A percentile compares a stretch with the other conserved stretches of the same genome.
These are phyloP conservation scores for Dipus sagitta DNA, from an alignment of 2,797 vertebrate genomes.

Conservation along the genomic window DNA sequence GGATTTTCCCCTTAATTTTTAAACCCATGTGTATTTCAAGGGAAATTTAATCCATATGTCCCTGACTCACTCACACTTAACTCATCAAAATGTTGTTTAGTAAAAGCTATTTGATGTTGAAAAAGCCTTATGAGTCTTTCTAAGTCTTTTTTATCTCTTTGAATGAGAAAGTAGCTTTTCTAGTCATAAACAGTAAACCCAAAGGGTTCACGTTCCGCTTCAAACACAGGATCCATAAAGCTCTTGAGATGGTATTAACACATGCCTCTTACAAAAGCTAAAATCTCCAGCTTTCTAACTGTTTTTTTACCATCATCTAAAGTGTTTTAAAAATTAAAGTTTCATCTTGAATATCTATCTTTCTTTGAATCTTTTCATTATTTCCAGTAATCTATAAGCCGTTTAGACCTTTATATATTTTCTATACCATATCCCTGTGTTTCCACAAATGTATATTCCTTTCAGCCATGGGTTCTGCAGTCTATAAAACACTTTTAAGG, in stretches of 20 bases:
- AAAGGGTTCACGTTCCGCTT: slow-evolving; percentile 61
- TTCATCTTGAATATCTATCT: slow-evolving; percentile 22
- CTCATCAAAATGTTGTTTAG: slow-evolving; percentile 84
- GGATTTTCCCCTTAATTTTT: slow-evolving; percentile 75
- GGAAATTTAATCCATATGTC: slow-evolving; percentile 85
- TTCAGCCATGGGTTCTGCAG: background rate
- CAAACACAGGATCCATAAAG: slow-evolving; percentile 63
- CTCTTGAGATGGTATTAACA: slow-evolving; percentile 33
- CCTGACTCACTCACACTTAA: slow-evolving; percentile 84
- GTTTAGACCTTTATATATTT: background rate
- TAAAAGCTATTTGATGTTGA: slow-evolving; percentile 84
- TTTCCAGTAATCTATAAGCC: slow-evolving; percentile 27
- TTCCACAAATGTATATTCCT: background rate
- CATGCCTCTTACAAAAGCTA: slow-evolving; percentile 66
- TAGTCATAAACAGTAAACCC: slow-evolving; percentile 75
- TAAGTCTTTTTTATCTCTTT: slow-evolving; percentile 78
- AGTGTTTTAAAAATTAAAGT: slow-evolving; percentile 63
- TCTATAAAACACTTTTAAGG: background rate
- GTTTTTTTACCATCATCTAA: slow-evolving; percentile 60
- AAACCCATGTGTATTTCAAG: slow-evolving; percentile 83
- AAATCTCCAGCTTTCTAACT: slow-evolving; percentile 78
- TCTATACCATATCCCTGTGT: slow-evolving; percentile 21
- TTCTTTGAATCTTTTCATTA: slow-evolving; percentile 23
- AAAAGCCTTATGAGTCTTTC: slow-evolving; percentile 78
- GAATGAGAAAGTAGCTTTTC: slow-evolving; percentile 74